A percentile compares a stretch with the other conserved stretches of the same genome.
Conservation (phyloP, 2,888 invertebrate genomes). For the Drosophila yooni region DNA sequence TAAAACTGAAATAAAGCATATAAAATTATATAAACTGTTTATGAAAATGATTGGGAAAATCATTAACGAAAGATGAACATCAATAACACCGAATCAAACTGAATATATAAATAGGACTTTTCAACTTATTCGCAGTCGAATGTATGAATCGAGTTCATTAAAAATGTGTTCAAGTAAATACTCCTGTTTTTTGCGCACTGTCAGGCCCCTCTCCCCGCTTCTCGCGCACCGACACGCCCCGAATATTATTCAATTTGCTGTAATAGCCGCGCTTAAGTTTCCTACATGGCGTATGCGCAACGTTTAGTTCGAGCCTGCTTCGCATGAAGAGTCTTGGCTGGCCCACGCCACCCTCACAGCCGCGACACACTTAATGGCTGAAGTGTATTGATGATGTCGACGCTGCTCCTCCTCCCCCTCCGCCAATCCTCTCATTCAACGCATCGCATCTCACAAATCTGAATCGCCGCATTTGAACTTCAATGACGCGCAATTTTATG, state of each 20-base stretch:
- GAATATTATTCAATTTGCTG: slow-evolving; percentile 77
- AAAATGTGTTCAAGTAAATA: background rate
- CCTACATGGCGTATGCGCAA: slow-evolving; percentile 71
- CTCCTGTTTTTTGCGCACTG: background rate
- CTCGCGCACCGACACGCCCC: slow-evolving; percentile 16
- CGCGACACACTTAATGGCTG: slow-evolving; percentile 54
- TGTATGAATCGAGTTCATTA: background rate
- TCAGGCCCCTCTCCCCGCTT: background rate
- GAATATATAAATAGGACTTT: background rate
- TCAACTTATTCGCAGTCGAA: background rate
- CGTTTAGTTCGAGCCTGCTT: slow-evolving; percentile 42
- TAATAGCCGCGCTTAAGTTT: slow-evolving; percentile 75
- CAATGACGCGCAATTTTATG: slow-evolving; percentile 80
- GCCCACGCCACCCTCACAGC: background rate
- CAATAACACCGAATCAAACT: background rate
- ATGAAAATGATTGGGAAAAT: background rate
- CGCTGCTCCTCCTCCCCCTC: background rate
- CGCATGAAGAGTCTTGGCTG: slow-evolving; percentile 16
- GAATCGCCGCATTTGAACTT: slow-evolving; percentile 74
- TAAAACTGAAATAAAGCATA: background rate
- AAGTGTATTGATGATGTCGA: slow-evolving; percentile 76
- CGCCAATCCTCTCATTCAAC: background rate
- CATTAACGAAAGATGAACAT: background rate
- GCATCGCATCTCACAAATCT: slow-evolving; percentile 47
- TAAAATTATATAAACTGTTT: background rate